Evolutionary conservation across 1,140 invertebrate species (phyloP).

Genomic region (Pinna nobilis): DNA sequence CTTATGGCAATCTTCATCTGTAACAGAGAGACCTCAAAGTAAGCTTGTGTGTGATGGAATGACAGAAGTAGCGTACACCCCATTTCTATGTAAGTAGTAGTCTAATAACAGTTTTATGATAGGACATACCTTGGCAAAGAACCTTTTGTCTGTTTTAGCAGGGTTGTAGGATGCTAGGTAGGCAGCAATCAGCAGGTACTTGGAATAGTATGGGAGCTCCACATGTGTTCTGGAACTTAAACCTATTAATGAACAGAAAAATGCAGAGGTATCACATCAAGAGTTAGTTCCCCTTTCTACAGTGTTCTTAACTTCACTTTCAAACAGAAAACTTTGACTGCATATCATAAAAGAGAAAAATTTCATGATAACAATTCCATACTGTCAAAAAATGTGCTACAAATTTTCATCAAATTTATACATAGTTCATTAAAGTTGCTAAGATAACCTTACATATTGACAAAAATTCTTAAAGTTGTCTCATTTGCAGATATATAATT

Average conservation of each 20-base stretch:
- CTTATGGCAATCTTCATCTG: too few relatives aligned
- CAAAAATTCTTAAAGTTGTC: too few relatives aligned
- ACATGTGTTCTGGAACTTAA: slow-evolving; percentile 74
- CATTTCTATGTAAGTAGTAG: too few relatives aligned
- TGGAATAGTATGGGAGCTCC: slow-evolving; percentile 91
- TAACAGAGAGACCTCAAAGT: too few relatives aligned
- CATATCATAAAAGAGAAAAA: not conserved
- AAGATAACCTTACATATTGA: too few relatives aligned
- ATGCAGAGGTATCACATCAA: not conserved
- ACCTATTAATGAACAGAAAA: slow-evolving; percentile 32
- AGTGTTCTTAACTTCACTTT: too few relatives aligned
- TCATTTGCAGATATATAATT: not conserved
- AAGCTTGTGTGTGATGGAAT: slow-evolving; percentile 3
- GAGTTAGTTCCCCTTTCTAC: not conserved
- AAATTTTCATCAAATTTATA: too few relatives aligned
- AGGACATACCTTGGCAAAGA: slow-evolving; percentile 69
- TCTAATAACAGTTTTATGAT: not conserved
- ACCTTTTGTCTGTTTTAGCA: slow-evolving; percentile 86
- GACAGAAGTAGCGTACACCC: slow-evolving; percentile 1
- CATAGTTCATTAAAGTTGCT: too few relatives aligned
- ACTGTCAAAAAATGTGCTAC: too few relatives aligned
- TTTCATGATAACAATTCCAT: too few relatives aligned
- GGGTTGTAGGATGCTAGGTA: slow-evolving; percentile 94
- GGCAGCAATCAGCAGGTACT: slow-evolving; percentile 90
- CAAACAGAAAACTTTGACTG: not conserved